Conservation (phyloP, 2,888 invertebrate genomes). For the Pardosa pseudoannulata region DNA sequence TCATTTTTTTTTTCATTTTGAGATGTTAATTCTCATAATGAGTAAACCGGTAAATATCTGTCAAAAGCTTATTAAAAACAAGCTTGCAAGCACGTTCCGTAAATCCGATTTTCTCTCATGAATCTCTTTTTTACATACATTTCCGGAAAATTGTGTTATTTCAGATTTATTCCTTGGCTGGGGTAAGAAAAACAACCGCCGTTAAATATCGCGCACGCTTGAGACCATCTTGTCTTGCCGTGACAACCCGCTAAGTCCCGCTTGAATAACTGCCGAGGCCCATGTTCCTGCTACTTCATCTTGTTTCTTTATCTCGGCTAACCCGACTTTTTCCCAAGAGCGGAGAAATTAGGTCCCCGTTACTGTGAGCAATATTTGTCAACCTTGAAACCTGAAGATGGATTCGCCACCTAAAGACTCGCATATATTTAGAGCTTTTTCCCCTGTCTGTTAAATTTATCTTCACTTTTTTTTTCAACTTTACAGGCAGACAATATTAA, state of each 20-base stretch:
- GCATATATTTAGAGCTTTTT: slow-evolving; percentile 30
- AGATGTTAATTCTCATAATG: too few relatives aligned
- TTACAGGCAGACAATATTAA: neutral
- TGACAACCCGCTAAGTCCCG: slow-evolving; percentile 31
- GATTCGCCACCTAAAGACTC: slow-evolving; percentile 34
- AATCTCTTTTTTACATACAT: too few relatives aligned
- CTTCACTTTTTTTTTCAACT: neutral
- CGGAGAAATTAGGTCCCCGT: neutral
- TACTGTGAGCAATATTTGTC: slow-evolving; percentile 8
- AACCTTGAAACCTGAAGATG: slow-evolving; percentile 46
- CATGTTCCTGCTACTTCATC: slow-evolving; percentile 41
- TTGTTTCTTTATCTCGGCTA: slow-evolving; percentile 20
- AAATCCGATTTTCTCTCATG: too few relatives aligned
- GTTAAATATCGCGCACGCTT: neutral
- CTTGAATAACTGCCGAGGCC: slow-evolving; percentile 38
- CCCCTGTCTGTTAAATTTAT: slow-evolving; percentile 21
- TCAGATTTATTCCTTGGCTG: neutral
- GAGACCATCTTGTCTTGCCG: neutral
- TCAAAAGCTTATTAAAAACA: too few relatives aligned
- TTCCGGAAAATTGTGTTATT: neutral
- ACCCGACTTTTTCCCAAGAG: neutral
- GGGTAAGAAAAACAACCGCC: neutral
- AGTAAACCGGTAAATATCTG: too few relatives aligned
- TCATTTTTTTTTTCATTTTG: too few relatives aligned
- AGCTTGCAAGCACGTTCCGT: too few relatives aligned